Evolutionary conservation across 2,888 invertebrate genomes (phyloP).

Genomic region (Campoplex nolae): DNA sequence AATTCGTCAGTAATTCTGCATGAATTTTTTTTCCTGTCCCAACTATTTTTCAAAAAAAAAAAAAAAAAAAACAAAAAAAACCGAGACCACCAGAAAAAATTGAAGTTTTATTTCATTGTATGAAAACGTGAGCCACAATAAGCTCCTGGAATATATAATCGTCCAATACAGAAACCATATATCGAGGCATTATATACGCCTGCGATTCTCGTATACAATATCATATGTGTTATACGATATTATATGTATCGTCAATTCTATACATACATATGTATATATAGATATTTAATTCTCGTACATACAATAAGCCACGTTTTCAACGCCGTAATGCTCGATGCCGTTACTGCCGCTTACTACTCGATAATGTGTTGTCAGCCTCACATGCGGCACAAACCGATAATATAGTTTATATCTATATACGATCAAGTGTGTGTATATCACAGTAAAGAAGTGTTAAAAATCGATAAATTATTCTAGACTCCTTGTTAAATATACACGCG

Average conservation of each 20-base stretch:
- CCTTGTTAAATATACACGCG: neutral
- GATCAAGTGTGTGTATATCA: too few species aligned
- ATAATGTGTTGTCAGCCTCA: conserved; percentile 43
- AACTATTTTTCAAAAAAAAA: too few species aligned
- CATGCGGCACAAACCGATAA: conserved; percentile 33
- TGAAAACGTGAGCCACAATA: neutral
- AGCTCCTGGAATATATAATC: conserved; percentile 19
- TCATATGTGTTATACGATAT: conserved; percentile 24
- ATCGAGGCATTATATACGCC: neutral
- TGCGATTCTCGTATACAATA: neutral
- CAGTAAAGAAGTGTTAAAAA: neutral
- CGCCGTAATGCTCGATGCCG: conserved; percentile 33
- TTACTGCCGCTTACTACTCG: conserved; percentile 31
- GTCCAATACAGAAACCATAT: neutral
- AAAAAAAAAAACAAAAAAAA: neutral
- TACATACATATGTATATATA: neutral
- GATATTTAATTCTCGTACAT: conserved; percentile 1
- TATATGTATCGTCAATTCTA: conserved; percentile 2
- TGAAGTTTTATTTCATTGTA: neutral
- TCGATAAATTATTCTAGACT: neutral
- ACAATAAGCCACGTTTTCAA: conserved; percentile 45
- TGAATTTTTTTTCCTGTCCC: neutral
- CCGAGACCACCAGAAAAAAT: neutral
- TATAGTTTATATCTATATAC: neutral
- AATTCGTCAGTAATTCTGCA: neutral